These are phyloP conservation scores for Macroramphosus scolopax DNA, from an alignment of 2,797 vertebrate species.

Conservation along the genomic window DNA sequence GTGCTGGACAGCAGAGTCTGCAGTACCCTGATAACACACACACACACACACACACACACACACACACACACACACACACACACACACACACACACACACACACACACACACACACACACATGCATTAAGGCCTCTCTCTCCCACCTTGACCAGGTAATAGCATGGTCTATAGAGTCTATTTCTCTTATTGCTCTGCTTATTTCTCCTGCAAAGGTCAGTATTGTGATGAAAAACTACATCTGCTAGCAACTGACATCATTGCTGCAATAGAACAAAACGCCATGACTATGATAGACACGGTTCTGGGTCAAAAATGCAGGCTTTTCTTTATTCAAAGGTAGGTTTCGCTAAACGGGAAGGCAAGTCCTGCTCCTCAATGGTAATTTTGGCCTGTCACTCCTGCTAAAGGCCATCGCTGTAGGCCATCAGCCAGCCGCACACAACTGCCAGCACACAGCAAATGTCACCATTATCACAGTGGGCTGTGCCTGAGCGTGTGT, in stretches of 20 bases:
- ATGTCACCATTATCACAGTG: constrained; percentile 78
- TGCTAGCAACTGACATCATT: constrained; percentile 16
- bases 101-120: constrained; percentile 8
- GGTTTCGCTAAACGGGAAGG: no score
- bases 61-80: constrained; percentile 3
- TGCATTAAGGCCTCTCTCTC: constrained; percentile 19
- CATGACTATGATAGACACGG: no score
- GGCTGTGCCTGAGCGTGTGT: constrained; percentile 14
- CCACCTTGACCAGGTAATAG: constrained; percentile 42
- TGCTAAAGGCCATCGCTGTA: constrained; percentile 79
- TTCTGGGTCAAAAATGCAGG: no score
- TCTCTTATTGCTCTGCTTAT: constrained; percentile 25
- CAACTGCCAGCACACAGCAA: constrained; percentile 65
- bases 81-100: constrained; percentile 5
- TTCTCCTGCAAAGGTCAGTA: constrained; percentile 36
- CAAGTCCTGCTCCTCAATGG: constrained; percentile 52
- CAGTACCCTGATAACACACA: constrained; percentile 66
- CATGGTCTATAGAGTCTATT: constrained; percentile 37
- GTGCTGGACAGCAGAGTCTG: constrained; percentile 64
- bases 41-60: constrained; percentile 20
- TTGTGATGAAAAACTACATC: constrained; percentile 25
- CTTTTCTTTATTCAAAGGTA: no score
- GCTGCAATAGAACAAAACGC: no score
- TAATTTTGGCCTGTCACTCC: constrained; percentile 70
- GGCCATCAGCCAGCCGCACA: constrained; percentile 70